Base-by-base conservation (phyloP, 2,888 invertebrate species). In the Hemicrepidius hirtus region DNA sequence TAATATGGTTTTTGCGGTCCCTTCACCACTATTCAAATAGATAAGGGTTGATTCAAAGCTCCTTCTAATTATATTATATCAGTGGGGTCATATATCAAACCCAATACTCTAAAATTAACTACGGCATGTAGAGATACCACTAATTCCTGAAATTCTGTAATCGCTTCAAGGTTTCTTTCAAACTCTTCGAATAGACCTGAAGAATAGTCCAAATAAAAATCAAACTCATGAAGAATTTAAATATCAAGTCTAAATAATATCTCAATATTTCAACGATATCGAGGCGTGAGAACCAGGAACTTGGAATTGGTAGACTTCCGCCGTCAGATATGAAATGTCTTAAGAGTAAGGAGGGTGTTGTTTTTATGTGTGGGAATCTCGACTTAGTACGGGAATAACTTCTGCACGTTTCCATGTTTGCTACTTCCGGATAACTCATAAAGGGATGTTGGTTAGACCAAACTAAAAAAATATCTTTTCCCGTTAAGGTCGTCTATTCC, bases 61-160 rank as follows among this genome's bases (percentile, higher is more conserved):
- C 82, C 82, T 84, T 83, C 85, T 86, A 86, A 85, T 86, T 85
- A 85, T 85, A 85, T 85, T 86, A 85, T 85, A 85, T 85, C 85
- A 85, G 84, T 82, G 80, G 84, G 84, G 84, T 85, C 85, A 84
- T 85, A 86, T 85, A 86, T 85, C 85, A 86, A 83, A 81, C 82
- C 81, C 80, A 84, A 84, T 73, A 73, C 71, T 75, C 73, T 70
- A 73, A 73, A 73, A 73, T 75, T 75, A 75, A 75, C 75, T 71
- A 75, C 67, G 49, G 62, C 62, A 70, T 69, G 71, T 68, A 73
- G 66, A 71, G 73, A 74, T 76, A 76, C 71, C 74, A 73, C 75
- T 74, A 76, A 75, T 73, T 73, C 70, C 73, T 71, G 68, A 63
- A 72, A 68, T 57, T 63, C 57, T 68, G 63, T 72, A 72, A 72